A percentile compares a stretch with the other conserved stretches of the same genome.
These are phyloP conservation scores for Bhutanitis thaidina DNA, from an alignment of 2,888 invertebrate species.

Conservation along the genomic window DNA sequence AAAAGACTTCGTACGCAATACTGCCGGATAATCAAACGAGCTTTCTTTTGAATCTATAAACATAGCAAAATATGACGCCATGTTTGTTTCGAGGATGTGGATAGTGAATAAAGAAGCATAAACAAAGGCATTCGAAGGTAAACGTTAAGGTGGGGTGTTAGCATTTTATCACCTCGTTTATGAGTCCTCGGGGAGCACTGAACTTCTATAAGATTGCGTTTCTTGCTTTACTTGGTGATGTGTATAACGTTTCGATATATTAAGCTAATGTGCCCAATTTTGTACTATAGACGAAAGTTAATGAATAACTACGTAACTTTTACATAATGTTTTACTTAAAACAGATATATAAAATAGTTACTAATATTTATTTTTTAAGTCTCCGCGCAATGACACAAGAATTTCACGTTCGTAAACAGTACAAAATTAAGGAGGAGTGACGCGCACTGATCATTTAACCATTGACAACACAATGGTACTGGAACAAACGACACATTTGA, in stretches of 20 bases:
- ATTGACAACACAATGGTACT: conserved; percentile 19
- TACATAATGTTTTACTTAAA: too few species aligned
- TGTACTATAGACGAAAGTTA: too few species aligned
- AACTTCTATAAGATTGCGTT: conserved; percentile 45
- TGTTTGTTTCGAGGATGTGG: conserved; percentile 25
- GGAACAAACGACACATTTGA: conserved; percentile 38
- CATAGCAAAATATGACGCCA: conserved; percentile 11
- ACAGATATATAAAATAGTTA: too few species aligned
- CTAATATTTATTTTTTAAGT: too few species aligned
- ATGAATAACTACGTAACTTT: too few species aligned
- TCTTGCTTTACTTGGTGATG: conserved; percentile 30
- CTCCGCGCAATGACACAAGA: too few species aligned
- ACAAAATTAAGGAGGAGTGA: conserved; percentile 20
- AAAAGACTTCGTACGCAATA: not conserved
- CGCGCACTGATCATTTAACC: not conserved
- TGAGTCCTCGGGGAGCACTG: conserved; percentile 43
- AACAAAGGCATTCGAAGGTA: conserved; percentile 42
- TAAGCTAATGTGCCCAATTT: too few species aligned
- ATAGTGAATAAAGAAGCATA: conserved; percentile 43
- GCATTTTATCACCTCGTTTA: conserved; percentile 58
- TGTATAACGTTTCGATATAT: not conserved
- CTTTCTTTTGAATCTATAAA: conserved; percentile 3
- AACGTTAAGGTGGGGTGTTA: conserved; percentile 44
- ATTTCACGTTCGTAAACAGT: not conserved
- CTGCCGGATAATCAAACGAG: not conserved